Conservation (phyloP, 2,888 invertebrate species). For the Megastigmus dorsalis region DNA sequence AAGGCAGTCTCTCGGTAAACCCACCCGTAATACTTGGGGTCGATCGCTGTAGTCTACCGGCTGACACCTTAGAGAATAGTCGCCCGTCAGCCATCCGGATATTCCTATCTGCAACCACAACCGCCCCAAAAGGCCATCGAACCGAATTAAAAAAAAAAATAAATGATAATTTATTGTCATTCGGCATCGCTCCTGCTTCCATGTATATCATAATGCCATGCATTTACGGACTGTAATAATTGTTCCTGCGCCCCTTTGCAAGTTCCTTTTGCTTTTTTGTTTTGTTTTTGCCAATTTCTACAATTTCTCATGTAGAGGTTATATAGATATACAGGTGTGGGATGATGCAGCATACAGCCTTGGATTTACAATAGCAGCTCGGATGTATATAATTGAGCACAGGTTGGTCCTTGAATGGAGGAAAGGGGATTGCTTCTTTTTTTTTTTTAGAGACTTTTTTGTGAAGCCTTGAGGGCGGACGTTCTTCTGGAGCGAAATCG, state of each 20-base stretch:
- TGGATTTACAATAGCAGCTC: neutral
- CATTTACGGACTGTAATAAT: too few relatives aligned
- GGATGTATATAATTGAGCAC: neutral
- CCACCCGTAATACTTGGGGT: constrained; percentile 94
- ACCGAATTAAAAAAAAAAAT: constrained; percentile 17
- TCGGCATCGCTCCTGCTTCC: neutral
- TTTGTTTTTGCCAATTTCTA: too few relatives aligned
- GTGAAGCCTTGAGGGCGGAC: constrained; percentile 28
- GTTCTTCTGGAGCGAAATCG: neutral
- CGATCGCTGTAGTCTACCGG: constrained; percentile 96
- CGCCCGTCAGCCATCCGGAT: constrained; percentile 95
- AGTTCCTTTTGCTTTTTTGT: neutral
- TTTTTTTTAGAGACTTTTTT: too few relatives aligned
- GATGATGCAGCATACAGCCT: constrained; percentile 3
- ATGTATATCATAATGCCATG: neutral
- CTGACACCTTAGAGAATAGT: constrained; percentile 96
- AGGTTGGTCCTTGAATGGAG: neutral
- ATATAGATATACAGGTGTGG: neutral
- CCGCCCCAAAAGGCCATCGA: constrained; percentile 61
- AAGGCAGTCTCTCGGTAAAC: constrained; percentile 70
- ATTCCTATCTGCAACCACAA: constrained; percentile 86
- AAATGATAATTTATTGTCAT: neutral
- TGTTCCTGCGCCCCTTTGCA: neutral
- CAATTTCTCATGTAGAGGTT: too few relatives aligned
- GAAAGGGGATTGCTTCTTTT: neutral